Percentiles rank a stretch among this genome's conserved stretches.
Conservation (phyloP, 2,113 vertebrate species). For the Corythornis madagascariensis region DNA sequence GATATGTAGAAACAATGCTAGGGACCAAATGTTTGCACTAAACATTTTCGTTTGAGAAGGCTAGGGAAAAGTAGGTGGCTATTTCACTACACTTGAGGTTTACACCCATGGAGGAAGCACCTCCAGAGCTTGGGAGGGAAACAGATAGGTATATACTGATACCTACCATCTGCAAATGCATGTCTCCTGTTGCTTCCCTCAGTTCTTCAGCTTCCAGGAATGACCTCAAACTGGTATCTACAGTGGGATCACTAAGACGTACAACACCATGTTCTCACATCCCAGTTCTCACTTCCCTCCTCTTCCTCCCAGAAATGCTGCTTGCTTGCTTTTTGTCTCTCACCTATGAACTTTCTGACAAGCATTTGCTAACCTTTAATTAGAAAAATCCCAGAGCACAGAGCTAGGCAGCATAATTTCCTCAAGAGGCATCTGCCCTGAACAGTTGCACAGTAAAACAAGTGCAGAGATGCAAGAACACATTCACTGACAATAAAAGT, state of each 20-base stretch:
- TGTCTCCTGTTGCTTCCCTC: background rate
- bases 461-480: background rate
- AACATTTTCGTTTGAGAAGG: accelerated
- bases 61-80: background rate
- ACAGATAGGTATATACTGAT: background rate
- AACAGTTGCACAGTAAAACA: background rate
- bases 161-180: too few relatives aligned
- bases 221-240: background rate
- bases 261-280: background rate
- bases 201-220: background rate
- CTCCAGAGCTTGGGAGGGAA: too few relatives aligned
- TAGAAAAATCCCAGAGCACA: background rate
- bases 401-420: background rate
- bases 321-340: background rate
- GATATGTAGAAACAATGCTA: accelerated
- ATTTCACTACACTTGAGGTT: background rate
- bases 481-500: background rate
- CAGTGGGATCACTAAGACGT: accelerated
- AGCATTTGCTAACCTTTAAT: background rate
- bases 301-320: background rate
- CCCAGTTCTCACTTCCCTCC: background rate
- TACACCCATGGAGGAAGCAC: background rate
- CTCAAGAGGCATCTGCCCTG: background rate
- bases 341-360: background rate
- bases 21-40: background rate